These are phyloP conservation scores for Corythoichthys haematopterus DNA, from an alignment of 2,113 vertebrate species.

Conservation along the genomic window DNA sequence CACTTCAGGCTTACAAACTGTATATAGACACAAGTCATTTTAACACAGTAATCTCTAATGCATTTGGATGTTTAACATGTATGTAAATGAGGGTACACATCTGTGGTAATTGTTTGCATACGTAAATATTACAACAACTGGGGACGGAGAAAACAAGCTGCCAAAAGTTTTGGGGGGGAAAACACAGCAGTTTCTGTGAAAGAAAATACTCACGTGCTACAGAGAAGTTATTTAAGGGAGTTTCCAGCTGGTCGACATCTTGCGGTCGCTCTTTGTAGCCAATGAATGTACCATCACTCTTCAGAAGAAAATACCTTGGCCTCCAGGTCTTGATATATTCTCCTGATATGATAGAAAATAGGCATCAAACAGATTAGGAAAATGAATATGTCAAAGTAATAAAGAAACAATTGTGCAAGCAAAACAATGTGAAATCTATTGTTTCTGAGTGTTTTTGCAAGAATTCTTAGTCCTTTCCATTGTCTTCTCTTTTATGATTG, in stretches of 20 bases:
- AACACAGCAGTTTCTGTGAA: slow-evolving; percentile 36
- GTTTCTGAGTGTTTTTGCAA: background rate
- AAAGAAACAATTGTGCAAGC: background rate
- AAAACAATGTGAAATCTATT: background rate
- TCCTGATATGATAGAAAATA: slow-evolving; percentile 69
- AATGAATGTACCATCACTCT: slow-evolving; percentile 93
- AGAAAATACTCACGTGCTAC: slow-evolving; percentile 87
- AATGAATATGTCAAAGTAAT: background rate
- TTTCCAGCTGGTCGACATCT: slow-evolving; percentile 91
- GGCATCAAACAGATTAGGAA: background rate
- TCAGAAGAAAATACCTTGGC: slow-evolving; percentile 91
- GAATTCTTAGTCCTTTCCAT: background rate
- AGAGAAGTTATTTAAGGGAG: slow-evolving; percentile 97
- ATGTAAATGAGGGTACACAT: background rate
- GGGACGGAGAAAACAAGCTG: slow-evolving; percentile 25
- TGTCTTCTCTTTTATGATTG: slow-evolving; percentile 8
- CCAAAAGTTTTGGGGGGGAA: slow-evolving; percentile 32
- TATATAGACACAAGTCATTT: background rate
- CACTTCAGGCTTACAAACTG: background rate
- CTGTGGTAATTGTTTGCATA: background rate
- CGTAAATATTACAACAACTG: slow-evolving; percentile 8
- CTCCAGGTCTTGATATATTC: slow-evolving; percentile 99
- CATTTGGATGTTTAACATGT: background rate
- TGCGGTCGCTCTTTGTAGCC: slow-evolving; percentile 96
- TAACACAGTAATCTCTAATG: background rate